A percentile compares a stretch with the other conserved stretches of the same genome.
phyloP scores from a whole-genome alignment of 2,888 invertebrate species.

The Bombylius major region DNA sequence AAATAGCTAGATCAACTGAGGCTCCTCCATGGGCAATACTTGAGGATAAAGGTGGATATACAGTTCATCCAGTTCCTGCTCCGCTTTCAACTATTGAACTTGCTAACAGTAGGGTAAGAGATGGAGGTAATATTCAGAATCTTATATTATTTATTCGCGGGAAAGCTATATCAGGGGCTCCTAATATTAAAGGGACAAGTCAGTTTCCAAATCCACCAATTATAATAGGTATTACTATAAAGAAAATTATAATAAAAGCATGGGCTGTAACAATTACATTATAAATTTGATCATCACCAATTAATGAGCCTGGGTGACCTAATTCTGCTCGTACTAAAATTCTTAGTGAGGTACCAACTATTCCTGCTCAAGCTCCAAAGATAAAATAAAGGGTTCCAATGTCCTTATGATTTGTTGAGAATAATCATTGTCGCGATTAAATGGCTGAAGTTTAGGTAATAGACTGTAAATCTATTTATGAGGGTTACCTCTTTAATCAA shows the following conservation, averaged over 20 bases:
- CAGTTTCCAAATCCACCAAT: constrained; percentile 78
- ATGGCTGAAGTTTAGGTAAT: constrained; percentile 49
- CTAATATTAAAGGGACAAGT: constrained; percentile 62
- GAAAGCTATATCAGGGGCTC: constrained; percentile 68
- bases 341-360: constrained; percentile 57
- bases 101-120: constrained; percentile 49
- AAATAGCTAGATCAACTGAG: constrained; percentile 64
- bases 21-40: constrained; percentile 51
- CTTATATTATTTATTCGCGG: constrained; percentile 78
- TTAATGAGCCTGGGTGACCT: constrained; percentile 50
- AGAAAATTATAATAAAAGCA: constrained; percentile 75
- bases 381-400: constrained; percentile 62
- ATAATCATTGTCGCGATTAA: constrained; percentile 54
- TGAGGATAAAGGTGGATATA: constrained; percentile 56
- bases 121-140: constrained; percentile 64
- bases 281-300: constrained; percentile 65
- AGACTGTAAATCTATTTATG: constrained; percentile 54
- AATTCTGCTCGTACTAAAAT: constrained; percentile 60
- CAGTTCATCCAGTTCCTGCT: constrained; percentile 66
- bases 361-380: constrained; percentile 53
- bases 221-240: constrained; percentile 60
- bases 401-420: constrained; percentile 63
- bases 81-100: constrained; percentile 56
- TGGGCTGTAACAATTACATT: constrained; percentile 68
- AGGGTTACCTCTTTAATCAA: constrained; percentile 42